Evolutionary conservation across 2,113 vertebrate species (phyloP).

Genomic region (Neopipo cinnamomea): DNA sequence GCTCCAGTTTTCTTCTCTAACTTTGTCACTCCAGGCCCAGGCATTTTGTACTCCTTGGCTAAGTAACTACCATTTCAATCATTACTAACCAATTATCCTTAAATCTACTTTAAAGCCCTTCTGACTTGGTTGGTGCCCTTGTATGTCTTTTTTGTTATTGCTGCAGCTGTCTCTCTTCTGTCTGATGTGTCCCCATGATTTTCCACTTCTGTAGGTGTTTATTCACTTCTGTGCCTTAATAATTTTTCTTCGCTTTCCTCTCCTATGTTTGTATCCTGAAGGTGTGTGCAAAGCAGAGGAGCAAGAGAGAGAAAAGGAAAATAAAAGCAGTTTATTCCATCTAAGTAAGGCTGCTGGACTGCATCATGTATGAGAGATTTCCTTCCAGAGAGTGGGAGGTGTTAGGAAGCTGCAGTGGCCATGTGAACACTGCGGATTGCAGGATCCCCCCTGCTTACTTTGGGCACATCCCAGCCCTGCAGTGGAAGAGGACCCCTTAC

Average conservation of each 20-base stretch:
- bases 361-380: background rate
- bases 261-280: background rate
- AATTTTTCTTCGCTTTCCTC: background rate
- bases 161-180: background rate
- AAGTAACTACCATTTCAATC: background rate
- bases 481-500: background rate
- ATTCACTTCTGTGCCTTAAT: background rate
- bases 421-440: too few relatives aligned
- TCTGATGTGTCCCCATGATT: background rate
- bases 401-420: background rate
- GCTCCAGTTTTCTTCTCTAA: background rate
- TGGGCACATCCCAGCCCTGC: background rate
- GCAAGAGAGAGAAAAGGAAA: background rate
- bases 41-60: background rate
- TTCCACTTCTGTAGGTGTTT: background rate
- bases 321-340: background rate
- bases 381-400: background rate
- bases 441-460: background rate
- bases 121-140: background rate
- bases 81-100: background rate
- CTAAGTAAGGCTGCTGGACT: background rate
- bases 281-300: background rate
- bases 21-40: rapidly evolving
- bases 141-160: background rate
- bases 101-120: background rate